Base-by-base conservation (phyloP, 2,888 invertebrate genomes). In the Brassicogethes aeneus region DNA sequence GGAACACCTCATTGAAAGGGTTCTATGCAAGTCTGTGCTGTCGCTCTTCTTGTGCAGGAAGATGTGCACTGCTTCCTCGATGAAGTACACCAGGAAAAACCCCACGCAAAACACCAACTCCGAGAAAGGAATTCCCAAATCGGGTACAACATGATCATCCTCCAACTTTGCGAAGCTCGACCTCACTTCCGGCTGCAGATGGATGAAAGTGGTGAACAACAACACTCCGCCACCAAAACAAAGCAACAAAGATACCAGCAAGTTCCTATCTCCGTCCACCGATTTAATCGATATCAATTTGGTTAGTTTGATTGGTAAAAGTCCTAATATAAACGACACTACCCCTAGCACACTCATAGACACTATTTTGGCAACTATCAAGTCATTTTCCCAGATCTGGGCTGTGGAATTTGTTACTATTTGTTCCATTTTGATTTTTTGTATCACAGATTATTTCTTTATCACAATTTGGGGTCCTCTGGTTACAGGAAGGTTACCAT, bases 141-240 rank as follows among this genome's bases (percentile, higher is more conserved):
- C 57, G 1, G 71, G 70, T 10, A 77, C 59, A 32, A 65, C 63
- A 1, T 69, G 66, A 15, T 65, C 60, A 1, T 59, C 51, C 44
- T 73, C 69, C 34, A 77, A 66, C 3, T 56, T 52, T 17, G 69
- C 69, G 46, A 79, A 74, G 45, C 72, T 71, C 47, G 74, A 72
- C n/a, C 78, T 65, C 12, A 80, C 77, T 65, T 80, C 80, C 13
- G 80, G 80, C 36, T 79, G 75, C 29, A 80, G 64, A 53, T 80
- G 80, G 2, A 80, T 61, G 56, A 80, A 78, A 7, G 77, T 76
- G 13, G 80, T 80, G 58, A 76, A 78, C 10, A 80, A 65, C 15
- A 80, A 65, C 3, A 80, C 80, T 12, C 80, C 80, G 15, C 80
- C 80, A 12, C 80, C 80, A 58, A 79, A 79, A 56, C 78, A 79